phyloP scores from a whole-genome alignment of 64 coral and sea anemone species.

The Montipora sp. region DNA sequence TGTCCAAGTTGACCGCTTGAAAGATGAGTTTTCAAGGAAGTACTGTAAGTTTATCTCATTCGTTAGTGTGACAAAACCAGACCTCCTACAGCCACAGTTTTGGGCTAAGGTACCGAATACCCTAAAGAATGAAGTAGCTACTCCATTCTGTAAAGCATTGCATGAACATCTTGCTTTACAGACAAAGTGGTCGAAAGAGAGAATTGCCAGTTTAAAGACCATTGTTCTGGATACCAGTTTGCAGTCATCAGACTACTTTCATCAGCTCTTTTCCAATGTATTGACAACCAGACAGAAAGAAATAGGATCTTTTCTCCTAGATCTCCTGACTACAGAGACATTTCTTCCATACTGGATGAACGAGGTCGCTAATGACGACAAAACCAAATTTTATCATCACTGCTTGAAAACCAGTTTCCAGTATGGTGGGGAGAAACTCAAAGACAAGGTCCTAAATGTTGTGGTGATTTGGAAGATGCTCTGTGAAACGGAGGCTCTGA shows the following conservation, averaged over 20 bases:
- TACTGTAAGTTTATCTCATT: conserved; percentile 3
- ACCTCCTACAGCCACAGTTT: conserved; percentile 14
- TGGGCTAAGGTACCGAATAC: conserved; percentile 28
- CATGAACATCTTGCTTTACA: conserved; percentile 1
- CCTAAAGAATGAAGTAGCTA: conserved; percentile 22
- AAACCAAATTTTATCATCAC: neutral
- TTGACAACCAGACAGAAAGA: neutral
- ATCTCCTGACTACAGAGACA: neutral
- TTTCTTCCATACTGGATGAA: neutral
- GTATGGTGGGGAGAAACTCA: neutral
- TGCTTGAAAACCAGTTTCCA: neutral
- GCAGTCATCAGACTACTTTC: neutral
- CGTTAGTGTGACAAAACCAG: neutral
- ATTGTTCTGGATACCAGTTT: neutral
- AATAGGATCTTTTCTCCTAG: neutral
- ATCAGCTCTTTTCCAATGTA: neutral
- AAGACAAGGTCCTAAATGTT: conserved; percentile 13
- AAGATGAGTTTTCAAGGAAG: neutral
- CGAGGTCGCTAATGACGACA: neutral
- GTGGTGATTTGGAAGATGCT: neutral
- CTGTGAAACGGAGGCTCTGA: neutral
- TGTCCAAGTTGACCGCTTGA: neutral
- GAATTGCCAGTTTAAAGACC: neutral
- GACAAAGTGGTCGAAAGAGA: neutral
- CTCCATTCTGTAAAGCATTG: conserved; percentile 23